Percentiles rank a stretch among this genome's conserved stretches.
Conservation (phyloP, 2,888 invertebrate genomes). For the Dolichomitus sp. region DNA sequence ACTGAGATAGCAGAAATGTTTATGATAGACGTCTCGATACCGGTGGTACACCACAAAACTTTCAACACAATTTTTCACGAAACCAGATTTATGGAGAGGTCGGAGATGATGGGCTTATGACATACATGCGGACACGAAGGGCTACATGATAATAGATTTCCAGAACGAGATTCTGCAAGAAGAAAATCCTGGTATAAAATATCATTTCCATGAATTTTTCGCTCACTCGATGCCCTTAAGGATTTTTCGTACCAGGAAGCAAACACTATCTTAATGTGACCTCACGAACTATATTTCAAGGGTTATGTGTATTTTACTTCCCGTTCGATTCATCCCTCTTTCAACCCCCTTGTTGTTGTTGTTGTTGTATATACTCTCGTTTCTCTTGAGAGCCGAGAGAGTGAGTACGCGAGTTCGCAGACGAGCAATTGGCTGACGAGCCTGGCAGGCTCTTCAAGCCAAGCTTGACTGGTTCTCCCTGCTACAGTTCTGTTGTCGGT, state of each 20-base stretch:
- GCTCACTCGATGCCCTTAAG: not conserved
- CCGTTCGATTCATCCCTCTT: not conserved
- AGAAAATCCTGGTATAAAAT: not conserved
- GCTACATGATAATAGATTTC: not conserved
- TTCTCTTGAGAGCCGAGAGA: not conserved
- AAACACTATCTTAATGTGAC: not conserved
- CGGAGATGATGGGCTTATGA: not conserved
- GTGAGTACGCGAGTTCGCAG: conserved; percentile 1
- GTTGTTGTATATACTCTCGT: not conserved
- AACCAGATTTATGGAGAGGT: not conserved
- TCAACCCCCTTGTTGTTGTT: not conserved
- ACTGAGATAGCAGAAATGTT: not conserved
- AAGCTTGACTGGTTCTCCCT: conserved; percentile 17
- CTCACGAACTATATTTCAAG: not conserved
- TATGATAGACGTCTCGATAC: not conserved
- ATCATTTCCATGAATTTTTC: no score
- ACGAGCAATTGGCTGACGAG: conserved; percentile 34
- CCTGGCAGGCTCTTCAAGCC: conserved; percentile 38
- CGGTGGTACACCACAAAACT: not conserved
- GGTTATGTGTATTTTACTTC: not conserved
- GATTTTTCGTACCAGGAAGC: not conserved
- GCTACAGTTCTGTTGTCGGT: not conserved
- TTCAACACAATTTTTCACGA: not conserved
- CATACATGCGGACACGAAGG: not conserved
- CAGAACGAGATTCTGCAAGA: not conserved